phyloP scores from a whole-genome alignment of 2,888 invertebrate species.

The Gari tellinella region DNA sequence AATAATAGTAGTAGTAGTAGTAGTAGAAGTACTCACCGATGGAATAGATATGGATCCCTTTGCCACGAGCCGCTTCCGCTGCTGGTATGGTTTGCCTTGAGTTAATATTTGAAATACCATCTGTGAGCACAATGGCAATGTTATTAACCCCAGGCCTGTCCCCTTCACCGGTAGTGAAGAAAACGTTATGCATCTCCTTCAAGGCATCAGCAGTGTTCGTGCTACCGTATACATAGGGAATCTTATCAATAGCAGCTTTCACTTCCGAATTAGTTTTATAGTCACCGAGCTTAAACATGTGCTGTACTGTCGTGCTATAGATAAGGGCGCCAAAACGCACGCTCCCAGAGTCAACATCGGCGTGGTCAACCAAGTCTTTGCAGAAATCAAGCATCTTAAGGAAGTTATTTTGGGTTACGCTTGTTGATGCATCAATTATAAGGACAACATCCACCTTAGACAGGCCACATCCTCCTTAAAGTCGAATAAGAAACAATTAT shows the following conservation, averaged over 20 bases:
- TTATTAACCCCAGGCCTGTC: constrained; percentile 74
- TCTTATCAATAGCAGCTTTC: constrained; percentile 66
- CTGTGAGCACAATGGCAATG: constrained; percentile 76
- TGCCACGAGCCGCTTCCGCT: constrained; percentile 52
- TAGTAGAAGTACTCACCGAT: constrained; percentile 62
- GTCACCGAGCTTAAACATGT: constrained; percentile 64
- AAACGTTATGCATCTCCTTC: constrained; percentile 66
- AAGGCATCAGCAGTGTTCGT: constrained; percentile 80
- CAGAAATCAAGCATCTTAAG: constrained; percentile 76
- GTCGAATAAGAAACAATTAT: too few relatives aligned
- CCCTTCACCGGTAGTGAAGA: constrained; percentile 72
- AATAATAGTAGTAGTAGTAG: too few relatives aligned
- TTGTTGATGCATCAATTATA: constrained; percentile 81
- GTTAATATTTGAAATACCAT: constrained; percentile 79
- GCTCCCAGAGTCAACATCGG: constrained; percentile 69
- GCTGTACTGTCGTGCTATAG: constrained; percentile 67
- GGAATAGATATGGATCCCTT: constrained; percentile 57
- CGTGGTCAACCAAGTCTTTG: constrained; percentile 71
- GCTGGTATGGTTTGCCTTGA: constrained; percentile 74
- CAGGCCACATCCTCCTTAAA: constrained; percentile 60
- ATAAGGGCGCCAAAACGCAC: constrained; percentile 77
- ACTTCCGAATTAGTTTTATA: constrained; percentile 64
- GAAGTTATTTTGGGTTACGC: constrained; percentile 80
- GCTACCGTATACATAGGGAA: constrained; percentile 74
- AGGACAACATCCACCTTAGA: constrained; percentile 77